These are phyloP conservation scores for Drosophila affinis DNA, from an alignment of 2,888 invertebrate species.

Conservation along the genomic window DNA sequence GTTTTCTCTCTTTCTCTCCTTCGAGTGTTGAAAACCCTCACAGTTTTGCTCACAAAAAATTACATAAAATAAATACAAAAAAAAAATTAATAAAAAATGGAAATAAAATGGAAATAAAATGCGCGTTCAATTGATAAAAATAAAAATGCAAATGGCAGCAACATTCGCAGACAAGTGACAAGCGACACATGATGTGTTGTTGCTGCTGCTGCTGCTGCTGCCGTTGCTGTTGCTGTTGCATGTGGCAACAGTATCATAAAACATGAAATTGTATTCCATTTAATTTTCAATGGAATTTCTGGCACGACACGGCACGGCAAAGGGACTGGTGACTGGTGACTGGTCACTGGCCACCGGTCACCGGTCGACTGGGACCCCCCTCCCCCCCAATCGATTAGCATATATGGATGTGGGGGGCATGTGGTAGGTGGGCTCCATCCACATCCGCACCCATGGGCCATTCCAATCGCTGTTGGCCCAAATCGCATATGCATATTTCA, in stretches of 20 bases:
- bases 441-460: neutral
- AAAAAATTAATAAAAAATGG: neutral
- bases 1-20: constrained; percentile 63
- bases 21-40: constrained; percentile 2
- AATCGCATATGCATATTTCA: constrained; percentile 44
- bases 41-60: constrained; percentile 3
- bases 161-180: constrained; percentile 1
- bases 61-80: neutral
- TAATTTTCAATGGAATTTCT: constrained; percentile 33
- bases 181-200: neutral
- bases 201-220: constrained; percentile 1
- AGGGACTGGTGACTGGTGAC: constrained; percentile 2
- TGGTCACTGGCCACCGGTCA: too few relatives aligned
- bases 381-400: neutral
- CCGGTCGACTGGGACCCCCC: neutral
- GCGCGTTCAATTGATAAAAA: neutral
- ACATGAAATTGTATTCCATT: constrained; percentile 23
- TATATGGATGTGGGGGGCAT: neutral
- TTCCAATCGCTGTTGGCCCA: constrained; percentile 9
- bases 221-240: constrained; percentile 5
- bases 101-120: neutral
- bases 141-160: neutral
- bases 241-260: constrained; percentile 30
- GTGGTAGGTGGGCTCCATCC: neutral
- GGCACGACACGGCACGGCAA: constrained; percentile 13